Evolutionary conservation across 2,888 invertebrate genomes (phyloP), one percentile per base, ranked within the genome.

Genomic region (Augiades crinisus): DNA sequence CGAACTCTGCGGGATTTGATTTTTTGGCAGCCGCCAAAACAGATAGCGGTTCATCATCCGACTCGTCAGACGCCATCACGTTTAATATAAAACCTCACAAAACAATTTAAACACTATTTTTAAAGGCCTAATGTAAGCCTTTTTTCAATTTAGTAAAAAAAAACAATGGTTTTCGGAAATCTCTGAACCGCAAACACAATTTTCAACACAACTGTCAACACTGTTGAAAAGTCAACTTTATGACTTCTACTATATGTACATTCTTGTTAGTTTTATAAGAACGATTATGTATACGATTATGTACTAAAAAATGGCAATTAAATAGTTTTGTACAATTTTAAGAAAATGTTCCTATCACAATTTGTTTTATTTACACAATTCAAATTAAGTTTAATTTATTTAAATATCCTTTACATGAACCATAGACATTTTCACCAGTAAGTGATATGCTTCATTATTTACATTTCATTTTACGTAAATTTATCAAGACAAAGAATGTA

Each of bases 11-110:
- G 1, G 74, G 67, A 37, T 71, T 62, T 10, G 61, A 33, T 59
- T 73, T 80, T 58, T 86, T 88, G 27, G 75, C 71, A 21, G 78
- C 74, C 8, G 84, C 87, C 57, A 88, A 63, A 45, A 74, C 62
- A 2, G 90, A 78, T 44, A 90, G 64, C 1, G 90, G 89, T 63
- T 90, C 90, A 55, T 90, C 85, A 44, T 90, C 90, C 0, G 90
- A 89, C 44, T 89, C 90, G 19, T 83, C 83, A 3, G 78, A 78
- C 36, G 65, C 27, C 78, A 79, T 78, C 45, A 14, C 53, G 5
- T 12, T 17, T 3, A 19, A 30, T 10, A 10, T 7, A n/a, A 30
- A 12, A n/a, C n/a, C n/a, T 12, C 2, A 30, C 12, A n/a, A 12
- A 12, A 30, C 5, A 12, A 5, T 30, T 1, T 12, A 30, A 30